phyloP scores from a whole-genome alignment of 2,113 vertebrate genomes.

The Pterocles gutturalis region DNA sequence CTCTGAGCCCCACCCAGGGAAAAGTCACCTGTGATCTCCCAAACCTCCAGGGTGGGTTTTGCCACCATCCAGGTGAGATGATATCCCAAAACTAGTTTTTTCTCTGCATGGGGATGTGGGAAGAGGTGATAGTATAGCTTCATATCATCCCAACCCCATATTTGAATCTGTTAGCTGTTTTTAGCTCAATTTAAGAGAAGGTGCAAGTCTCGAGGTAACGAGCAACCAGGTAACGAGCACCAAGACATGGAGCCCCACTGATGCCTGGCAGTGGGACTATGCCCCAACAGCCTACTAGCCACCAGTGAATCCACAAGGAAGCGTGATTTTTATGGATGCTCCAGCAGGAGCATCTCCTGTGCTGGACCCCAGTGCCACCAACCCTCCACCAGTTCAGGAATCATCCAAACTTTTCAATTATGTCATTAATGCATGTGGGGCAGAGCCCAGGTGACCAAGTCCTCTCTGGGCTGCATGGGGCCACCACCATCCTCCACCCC shows the following conservation, averaged over 20 bases:
- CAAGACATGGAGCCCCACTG: not conserved
- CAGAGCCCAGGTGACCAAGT: not conserved
- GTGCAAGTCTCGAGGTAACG: not conserved
- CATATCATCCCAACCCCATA: rapidly evolving
- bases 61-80: not conserved
- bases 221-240: not conserved
- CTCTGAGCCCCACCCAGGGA: not conserved
- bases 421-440: not conserved
- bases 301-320: not conserved
- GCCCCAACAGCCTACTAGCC: not conserved
- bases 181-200: not conserved
- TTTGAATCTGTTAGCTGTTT: not conserved
- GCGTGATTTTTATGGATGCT: not conserved
- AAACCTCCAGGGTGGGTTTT: not conserved
- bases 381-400: not conserved
- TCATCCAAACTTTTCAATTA: not conserved
- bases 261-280: rapidly evolving
- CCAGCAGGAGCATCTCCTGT: not conserved
- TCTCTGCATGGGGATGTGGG: not conserved
- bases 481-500: not conserved
- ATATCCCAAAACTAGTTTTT: not conserved
- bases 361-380: rapidly evolving
- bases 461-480: not conserved
- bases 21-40: not conserved
- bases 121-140: not conserved